Conservation (phyloP, 2,797 vertebrate species). For the Argya squamiceps region DNA sequence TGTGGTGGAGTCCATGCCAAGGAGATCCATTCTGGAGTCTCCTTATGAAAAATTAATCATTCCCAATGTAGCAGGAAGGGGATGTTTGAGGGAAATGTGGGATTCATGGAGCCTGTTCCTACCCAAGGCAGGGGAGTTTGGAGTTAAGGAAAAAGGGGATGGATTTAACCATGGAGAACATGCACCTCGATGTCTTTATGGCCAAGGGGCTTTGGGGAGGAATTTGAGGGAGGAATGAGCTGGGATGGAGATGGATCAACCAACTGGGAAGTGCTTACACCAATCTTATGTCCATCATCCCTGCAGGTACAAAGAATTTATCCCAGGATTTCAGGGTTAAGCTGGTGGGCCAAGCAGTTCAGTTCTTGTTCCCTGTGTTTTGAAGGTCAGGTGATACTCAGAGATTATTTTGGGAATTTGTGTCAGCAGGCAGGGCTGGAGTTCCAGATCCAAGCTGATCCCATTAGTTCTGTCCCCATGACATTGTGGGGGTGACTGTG, state of each 20-base stretch:
- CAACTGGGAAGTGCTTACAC: background rate
- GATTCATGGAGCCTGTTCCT: background rate
- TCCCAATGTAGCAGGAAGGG: background rate
- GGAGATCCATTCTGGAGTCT: background rate
- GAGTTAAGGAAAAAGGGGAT: background rate
- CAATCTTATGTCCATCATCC: fast-evolving
- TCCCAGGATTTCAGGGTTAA: background rate
- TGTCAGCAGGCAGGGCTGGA: background rate
- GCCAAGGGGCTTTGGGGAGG: background rate
- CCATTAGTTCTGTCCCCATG: background rate
- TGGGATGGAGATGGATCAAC: background rate
- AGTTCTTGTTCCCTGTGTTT: background rate
- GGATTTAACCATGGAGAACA: background rate
- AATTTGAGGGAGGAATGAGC: background rate
- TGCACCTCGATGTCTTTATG: background rate
- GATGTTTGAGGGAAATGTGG: background rate
- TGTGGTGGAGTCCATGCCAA: background rate
- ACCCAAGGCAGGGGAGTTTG: background rate
- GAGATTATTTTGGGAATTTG: conserved; percentile 16
- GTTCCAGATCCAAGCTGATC: background rate
- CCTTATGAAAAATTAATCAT: background rate
- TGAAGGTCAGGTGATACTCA: background rate
- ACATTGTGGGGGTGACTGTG: background rate
- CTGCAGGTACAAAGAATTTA: background rate
- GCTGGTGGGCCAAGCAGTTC: background rate